Evolutionary conservation across 1,140 invertebrate genomes (phyloP), one percentile per base, ranked within the genome.

Genomic region (Hirudo medicinalis): DNA sequence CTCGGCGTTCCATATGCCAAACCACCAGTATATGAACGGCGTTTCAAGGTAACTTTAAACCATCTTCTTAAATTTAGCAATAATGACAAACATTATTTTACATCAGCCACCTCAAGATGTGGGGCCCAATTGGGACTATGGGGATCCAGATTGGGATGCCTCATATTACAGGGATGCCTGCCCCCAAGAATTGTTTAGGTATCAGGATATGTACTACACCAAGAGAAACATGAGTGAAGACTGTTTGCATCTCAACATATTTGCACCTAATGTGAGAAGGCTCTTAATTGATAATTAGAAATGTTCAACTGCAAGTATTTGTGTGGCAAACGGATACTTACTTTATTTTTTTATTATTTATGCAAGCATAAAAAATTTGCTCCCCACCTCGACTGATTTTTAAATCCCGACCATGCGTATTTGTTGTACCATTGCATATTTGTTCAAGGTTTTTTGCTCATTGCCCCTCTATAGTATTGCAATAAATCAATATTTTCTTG

Each of bases 211-310:
- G 54, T 74, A 69, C 27, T 66, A 69, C 53, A 29, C 67, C 5
- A 22, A 22, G 32, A 36, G 71, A 32, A 74, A 74, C 73, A 74
- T 70, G 54, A 69, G 49, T 54, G 73, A 74, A 55, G 71, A 74
- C 67, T 74, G 73, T 53, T 67, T 74, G 9, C 73, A 74, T 69
- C 55, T 74, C 15, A 74, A 74, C 55, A 72, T 74, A 29, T 74
- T 74, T 71, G 53, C 71, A 43, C 73, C 73, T 6, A 74, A 74
- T 72, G 66, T 74, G 67, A 72, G 43, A 0, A 49, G 9, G 6
- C 1, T 63, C 20, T 63, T 63, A 22, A 63, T 25, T 25, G 32
- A 36, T 36, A 3, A 3, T 36, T 36, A 36, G 32, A n/a, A n/a
- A n/a, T n/a, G n/a, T n/a, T n/a, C n/a, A n/a, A n/a, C n/a, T n/a